Evolutionary conservation across 2,888 invertebrate genomes (phyloP).

Genomic region (Xanthorhoe designata): DNA sequence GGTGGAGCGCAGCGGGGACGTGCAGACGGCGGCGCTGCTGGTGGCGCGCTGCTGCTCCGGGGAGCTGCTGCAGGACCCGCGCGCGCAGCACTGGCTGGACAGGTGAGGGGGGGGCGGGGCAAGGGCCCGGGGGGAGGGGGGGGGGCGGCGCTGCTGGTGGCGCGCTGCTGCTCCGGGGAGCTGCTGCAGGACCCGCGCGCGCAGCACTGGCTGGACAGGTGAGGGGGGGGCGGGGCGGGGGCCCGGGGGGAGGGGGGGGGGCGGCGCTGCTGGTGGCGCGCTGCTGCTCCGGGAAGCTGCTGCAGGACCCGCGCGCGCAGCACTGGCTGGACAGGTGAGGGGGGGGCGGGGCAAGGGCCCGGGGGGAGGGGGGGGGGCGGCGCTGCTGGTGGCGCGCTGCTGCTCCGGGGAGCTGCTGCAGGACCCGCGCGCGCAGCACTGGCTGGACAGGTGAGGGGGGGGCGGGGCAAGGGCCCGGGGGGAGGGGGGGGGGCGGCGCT

Average conservation of each 20-base stretch:
- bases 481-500: too few relatives aligned
- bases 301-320: conserved; percentile 87
- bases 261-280: conserved; percentile 88
- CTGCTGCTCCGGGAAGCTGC: conserved; percentile 90
- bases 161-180: conserved; percentile 91
- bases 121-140: background rate
- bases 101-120: conserved; percentile 70
- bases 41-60: conserved; percentile 92
- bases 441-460: conserved; percentile 87
- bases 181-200: conserved; percentile 88
- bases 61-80: conserved; percentile 88
- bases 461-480: too few relatives aligned
- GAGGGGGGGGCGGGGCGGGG: background rate
- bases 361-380: too few relatives aligned
- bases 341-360: background rate
- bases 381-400: conserved; percentile 91
- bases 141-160: conserved; percentile 85
- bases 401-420: conserved; percentile 89
- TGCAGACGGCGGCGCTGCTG: conserved; percentile 95
- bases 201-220: conserved; percentile 89
- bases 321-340: conserved; percentile 88
- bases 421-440: conserved; percentile 88
- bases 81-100: conserved; percentile 89
- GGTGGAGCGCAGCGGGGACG: conserved; percentile 94
- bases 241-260: background rate